Evolutionary conservation across 2,888 invertebrate species (phyloP), one percentile per base, ranked within the genome.

Genomic region (Nomada hirtipes): DNA sequence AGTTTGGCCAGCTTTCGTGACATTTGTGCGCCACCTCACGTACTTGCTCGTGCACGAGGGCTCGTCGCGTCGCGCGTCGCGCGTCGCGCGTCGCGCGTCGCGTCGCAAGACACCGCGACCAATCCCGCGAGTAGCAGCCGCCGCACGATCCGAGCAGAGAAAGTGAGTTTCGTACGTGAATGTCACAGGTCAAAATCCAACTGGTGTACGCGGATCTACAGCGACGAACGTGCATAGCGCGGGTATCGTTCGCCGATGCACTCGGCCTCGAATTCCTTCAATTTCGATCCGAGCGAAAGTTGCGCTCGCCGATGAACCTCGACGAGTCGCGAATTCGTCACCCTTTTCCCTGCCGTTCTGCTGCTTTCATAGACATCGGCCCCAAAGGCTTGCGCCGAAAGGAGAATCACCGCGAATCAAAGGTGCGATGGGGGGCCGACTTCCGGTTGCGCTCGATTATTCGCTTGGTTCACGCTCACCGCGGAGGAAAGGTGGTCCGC

Each of bases 151-250:
- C 85, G 77, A 79, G 81, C 92, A 92, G 92, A 92, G 92, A 92
- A 92, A 92, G 92, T 92, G 88, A 91, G 90, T 90, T 90, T 88
- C 88, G 86, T 90, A 90, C 91, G 88, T 92, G 90, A 92, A 92
- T 92, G 92, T 92, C 92, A 92, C 89, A 91, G 92, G 92, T 92
- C 91, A 92, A 86, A 89, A 89, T 90, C 86, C 89, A 85, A 70
- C 86, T 82, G 85, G 78, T 71, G 53, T 82, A 80, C 76, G 83
- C 76, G 81, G 80, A 80, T 82, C 80, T 82, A 80, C 76, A 72
- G 68, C 77, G 75, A 69, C 75, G 77, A 65, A 15, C 67, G 11
- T 36, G 50, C 76, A 70, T 53, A 63, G 18, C 0, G 36, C 42
- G 44, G 23, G 29, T 57, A 42, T 42, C 70, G 61, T 11, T 44